phyloP scores from a whole-genome alignment of 2,888 invertebrate species.

The Calephelis perditalis region DNA sequence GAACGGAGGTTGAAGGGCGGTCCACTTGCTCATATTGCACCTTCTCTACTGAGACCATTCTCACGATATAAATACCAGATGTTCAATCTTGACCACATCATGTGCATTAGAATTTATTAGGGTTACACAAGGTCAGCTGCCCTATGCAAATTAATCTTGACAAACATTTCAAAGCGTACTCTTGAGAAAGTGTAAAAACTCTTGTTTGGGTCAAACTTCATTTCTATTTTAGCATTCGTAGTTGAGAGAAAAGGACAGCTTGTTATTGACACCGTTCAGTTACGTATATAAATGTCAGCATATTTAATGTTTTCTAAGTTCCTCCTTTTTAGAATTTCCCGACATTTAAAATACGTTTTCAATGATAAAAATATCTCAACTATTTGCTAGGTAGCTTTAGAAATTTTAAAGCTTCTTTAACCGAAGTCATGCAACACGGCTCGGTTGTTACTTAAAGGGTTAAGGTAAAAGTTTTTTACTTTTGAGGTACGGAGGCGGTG shows the following conservation, averaged over 20 bases:
- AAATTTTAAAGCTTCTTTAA: conserved; percentile 5
- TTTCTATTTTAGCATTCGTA: too few relatives aligned
- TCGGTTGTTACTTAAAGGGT: conserved; percentile 64
- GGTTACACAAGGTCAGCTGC: conserved; percentile 63
- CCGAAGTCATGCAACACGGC: conserved; percentile 29
- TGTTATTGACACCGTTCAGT: too few relatives aligned
- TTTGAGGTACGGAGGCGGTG: conserved; percentile 49
- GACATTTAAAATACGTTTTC: neutral
- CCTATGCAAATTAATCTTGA: conserved; percentile 53
- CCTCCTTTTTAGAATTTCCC: neutral
- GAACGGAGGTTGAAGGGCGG: conserved; percentile 65
- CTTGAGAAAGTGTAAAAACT: conserved; percentile 45
- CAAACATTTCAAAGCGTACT: conserved; percentile 42
- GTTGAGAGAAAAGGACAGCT: too few relatives aligned
- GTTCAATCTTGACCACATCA: conserved; percentile 48
- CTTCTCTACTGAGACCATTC: conserved; percentile 54
- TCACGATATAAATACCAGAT: conserved; percentile 63
- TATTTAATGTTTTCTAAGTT: neutral
- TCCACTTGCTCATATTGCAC: conserved; percentile 70
- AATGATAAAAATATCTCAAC: neutral
- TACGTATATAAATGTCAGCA: too few relatives aligned
- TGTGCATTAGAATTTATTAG: conserved; percentile 71
- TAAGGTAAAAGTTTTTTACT: conserved; percentile 69
- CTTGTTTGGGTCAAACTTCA: neutral
- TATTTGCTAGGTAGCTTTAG: neutral